Evolutionary conservation across 1,140 invertebrate species (phyloP), one percentile per base, ranked within the genome.

Genomic region (Drosophila willistoni): DNA sequence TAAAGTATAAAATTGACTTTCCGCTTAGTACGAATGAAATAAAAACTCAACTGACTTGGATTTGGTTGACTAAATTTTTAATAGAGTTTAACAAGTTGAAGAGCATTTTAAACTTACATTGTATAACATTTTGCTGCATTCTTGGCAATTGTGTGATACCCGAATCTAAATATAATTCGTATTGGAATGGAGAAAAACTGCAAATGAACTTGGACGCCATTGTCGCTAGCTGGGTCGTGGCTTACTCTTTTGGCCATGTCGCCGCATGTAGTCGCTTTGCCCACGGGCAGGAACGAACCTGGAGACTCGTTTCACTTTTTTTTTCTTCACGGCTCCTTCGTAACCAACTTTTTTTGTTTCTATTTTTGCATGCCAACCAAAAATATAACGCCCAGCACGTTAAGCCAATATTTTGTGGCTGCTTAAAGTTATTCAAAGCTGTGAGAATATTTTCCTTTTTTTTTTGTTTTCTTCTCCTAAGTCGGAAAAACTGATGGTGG

Each of bases 401-500:
- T 79, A 83, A 79, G 84, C 82, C 79, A 82, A 87, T 86, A 87
- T 87, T 79, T 87, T 86, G 83, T 68, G 79, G 79, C 55, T 73
- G 83, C 69, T 81, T 79, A 87, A 87, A 86, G 75, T 86, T 86
- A 87, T 86, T 87, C 69, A 76, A 77, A 82, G 83, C 79, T 82
- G 44, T 68, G 67, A 51, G 68, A 56, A 65, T 39, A 51, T 66
- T 71, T 71, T 25, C 22, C 1, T 2, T 2, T 55, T 72, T 19
- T 69, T 76, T 65, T 66, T 42, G 65, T 73, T 77, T 47, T 41
- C 54, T 5, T 65, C 65, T 41, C 54, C 63, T 60, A 64, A 73
- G 61, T 67, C 55, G 36, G 62, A 36, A 54, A 39, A 56, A 68
- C 17, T 19, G 19, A 51, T 51, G 44, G 17, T 22, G 17, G 44